These are phyloP conservation scores for Nasonia longicornis DNA, from an alignment of 1,140 invertebrate genomes.

Conservation along the genomic window DNA sequence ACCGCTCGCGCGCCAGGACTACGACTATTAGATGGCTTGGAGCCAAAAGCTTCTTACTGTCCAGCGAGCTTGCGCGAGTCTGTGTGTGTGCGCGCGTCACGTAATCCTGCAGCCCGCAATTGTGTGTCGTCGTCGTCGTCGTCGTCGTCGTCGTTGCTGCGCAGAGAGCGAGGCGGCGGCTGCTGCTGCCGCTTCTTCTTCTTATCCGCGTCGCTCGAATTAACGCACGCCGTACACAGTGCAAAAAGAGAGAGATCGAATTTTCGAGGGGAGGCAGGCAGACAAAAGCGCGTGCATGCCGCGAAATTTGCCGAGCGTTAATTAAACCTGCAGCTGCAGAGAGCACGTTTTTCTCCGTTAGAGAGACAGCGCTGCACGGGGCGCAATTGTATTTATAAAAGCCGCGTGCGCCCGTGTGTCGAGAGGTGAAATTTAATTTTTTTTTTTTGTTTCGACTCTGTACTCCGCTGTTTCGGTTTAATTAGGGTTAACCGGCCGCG, in stretches of 20 bases:
- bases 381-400: constrained; percentile 8
- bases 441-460: background rate
- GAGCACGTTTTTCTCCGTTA: background rate
- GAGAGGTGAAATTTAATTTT: constrained; percentile 27
- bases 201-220: constrained; percentile 41
- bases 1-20: constrained; percentile 15
- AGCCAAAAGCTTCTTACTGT: constrained; percentile 46
- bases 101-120: background rate
- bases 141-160: background rate
- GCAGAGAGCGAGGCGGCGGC: background rate
- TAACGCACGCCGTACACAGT: background rate
- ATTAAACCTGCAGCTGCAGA: background rate
- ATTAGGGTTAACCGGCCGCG: constrained; percentile 24
- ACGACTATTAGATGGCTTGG: constrained; percentile 45
- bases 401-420: background rate
- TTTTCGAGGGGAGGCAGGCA: background rate
- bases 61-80: constrained; percentile 26
- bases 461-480: background rate
- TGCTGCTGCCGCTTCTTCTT: background rate
- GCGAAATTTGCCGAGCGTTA: constrained; percentile 7
- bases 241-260: background rate
- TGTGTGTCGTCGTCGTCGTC: background rate
- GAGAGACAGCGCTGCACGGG: constrained; percentile 5
- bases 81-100: background rate
- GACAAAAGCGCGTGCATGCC: background rate